These are phyloP conservation scores for Drosophila recens DNA, from an alignment of 2,888 invertebrate genomes.

Conservation along the genomic window DNA sequence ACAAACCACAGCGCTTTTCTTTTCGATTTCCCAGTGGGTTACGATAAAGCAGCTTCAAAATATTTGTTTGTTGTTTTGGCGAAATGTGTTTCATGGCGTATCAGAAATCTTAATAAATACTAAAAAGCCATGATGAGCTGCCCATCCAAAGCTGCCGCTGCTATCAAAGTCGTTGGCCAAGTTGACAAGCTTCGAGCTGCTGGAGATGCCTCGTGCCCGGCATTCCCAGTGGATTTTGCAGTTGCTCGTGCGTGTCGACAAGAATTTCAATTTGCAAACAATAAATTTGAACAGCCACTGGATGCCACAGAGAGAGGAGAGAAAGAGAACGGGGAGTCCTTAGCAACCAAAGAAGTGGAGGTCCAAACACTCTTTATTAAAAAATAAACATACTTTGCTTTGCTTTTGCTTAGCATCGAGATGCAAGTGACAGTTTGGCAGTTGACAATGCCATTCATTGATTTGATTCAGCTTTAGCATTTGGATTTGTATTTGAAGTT, in stretches of 20 bases:
- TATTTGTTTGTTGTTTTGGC: slow-evolving; percentile 44
- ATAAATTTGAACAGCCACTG: slow-evolving; percentile 74
- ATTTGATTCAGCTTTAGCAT: slow-evolving; percentile 48
- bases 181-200: slow-evolving; percentile 88
- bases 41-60: slow-evolving; percentile 41
- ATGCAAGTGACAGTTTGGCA: slow-evolving; percentile 74
- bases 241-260: slow-evolving; percentile 80
- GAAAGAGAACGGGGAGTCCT: neutral
- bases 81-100: slow-evolving; percentile 55
- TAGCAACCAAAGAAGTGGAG: slow-evolving; percentile 11
- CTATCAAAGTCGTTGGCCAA: slow-evolving; percentile 52
- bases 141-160: slow-evolving; percentile 31
- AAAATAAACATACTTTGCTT: slow-evolving; percentile 40
- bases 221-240: slow-evolving; percentile 72
- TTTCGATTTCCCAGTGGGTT: slow-evolving; percentile 21
- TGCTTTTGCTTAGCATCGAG: slow-evolving; percentile 39
- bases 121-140: slow-evolving; percentile 67
- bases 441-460: slow-evolving; percentile 67
- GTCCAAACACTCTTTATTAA: slow-evolving; percentile 57
- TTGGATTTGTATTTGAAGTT: slow-evolving; percentile 52
- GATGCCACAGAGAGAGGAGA: slow-evolving; percentile 25
- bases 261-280: slow-evolving; percentile 81
- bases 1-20: neutral
- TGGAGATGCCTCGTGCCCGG: slow-evolving; percentile 51
- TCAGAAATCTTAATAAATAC: slow-evolving; percentile 70